Evolutionary conservation across 2,797 vertebrate species (phyloP).

Genomic region (Gallinago nigripennis): DNA sequence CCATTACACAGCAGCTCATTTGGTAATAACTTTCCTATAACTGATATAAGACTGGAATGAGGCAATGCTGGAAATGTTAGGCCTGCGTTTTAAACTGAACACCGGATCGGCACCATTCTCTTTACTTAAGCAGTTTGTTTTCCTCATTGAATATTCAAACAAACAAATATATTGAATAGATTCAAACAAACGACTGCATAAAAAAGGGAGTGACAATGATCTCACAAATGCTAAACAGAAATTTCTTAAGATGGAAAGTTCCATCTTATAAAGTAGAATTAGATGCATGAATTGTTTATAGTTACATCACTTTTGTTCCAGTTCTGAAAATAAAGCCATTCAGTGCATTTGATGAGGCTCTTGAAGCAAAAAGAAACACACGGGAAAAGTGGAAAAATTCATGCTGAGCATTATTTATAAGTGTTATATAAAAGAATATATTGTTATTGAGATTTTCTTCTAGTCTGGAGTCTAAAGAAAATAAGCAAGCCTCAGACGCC

Average conservation of each 20-base stretch:
- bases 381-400: background rate
- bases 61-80: background rate
- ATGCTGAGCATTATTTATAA: background rate
- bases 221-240: background rate
- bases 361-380: background rate
- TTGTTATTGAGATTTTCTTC: background rate
- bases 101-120: background rate
- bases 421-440: background rate
- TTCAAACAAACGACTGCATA: background rate
- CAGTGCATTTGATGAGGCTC: background rate
- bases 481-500: background rate
- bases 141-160: background rate
- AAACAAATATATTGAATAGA: too few species aligned
- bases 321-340: slow-evolving; percentile 32
- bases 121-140: background rate
- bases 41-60: background rate
- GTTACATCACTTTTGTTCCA: background rate
- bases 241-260: background rate
- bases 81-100: background rate
- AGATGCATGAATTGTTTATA: background rate
- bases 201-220: background rate
- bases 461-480: background rate
- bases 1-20: background rate
- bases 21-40: background rate
- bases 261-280: slow-evolving; percentile 1